Evolutionary conservation across 2,888 invertebrate genomes (phyloP).

Genomic region (Phania funesta): DNA sequence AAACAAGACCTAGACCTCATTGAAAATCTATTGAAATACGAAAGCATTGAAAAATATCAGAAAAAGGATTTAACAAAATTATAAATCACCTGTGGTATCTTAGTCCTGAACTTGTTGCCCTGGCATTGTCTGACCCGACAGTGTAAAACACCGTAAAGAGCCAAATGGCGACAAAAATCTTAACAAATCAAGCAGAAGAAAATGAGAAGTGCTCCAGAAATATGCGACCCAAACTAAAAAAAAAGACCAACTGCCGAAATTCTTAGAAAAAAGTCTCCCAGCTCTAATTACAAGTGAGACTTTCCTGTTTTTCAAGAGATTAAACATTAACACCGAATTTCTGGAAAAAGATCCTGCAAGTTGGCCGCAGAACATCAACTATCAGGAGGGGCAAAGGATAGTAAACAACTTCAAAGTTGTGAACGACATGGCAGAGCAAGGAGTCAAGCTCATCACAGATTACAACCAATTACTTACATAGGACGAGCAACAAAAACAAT

Average conservation of each 20-base stretch:
- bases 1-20: conserved; percentile 4
- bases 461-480: conserved; percentile 44
- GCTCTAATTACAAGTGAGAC: conserved; percentile 41
- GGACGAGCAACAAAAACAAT: conserved; percentile 53
- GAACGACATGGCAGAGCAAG: conserved; percentile 52
- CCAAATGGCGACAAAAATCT: conserved; percentile 36
- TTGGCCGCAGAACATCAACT: conserved; percentile 46
- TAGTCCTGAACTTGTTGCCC: conserved; percentile 25
- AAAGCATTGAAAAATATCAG: neutral
- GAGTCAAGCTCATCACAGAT: conserved; percentile 51
- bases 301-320: conserved; percentile 37
- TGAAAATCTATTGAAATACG: conserved; percentile 1
- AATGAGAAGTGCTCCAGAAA: conserved; percentile 11
- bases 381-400: conserved; percentile 32
- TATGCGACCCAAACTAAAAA: conserved; percentile 18
- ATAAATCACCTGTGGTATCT: conserved; percentile 35
- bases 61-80: conserved; percentile 19
- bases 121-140: conserved; percentile 30
- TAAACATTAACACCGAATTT: conserved; percentile 49
- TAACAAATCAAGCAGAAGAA: conserved; percentile 42
- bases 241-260: conserved; percentile 39
- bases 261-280: conserved; percentile 27
- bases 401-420: conserved; percentile 52
- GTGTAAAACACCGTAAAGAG: conserved; percentile 29
- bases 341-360: conserved; percentile 47